Base-by-base conservation (phyloP, 2,113 vertebrate species). In the Merops nubicus region DNA sequence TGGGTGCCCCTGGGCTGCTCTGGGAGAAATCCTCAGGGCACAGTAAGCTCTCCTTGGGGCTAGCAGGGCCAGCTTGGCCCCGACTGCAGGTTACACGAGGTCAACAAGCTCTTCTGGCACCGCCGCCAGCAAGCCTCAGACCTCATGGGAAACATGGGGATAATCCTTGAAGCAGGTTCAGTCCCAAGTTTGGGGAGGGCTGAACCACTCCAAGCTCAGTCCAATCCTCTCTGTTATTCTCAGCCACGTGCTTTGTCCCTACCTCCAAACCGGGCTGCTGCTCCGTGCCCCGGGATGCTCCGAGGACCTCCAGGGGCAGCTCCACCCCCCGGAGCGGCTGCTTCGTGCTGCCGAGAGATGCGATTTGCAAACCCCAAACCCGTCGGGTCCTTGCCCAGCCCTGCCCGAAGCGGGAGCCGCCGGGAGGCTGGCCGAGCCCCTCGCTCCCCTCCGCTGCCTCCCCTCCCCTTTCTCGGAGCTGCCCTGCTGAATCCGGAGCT, bases 51-150 rank as follows among this genome's bases (percentile, higher is more conserved):
- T 1, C n/a, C 38, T 45, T 8, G 50, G 40, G 3, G 0, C 11
- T 16, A 28, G 64, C 45, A 4, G 47, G 48, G 31, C 50, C 34
- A 50, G 50, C 60, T 62, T 53, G 43, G 65, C 42, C 56, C 42
- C 4, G 3, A 1, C 36, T 15, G 17, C 1, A 19, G 1, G 15
- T 14, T 22, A 7, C 1, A 0, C 7, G 7, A 57, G 59, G 4
- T 10, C 50, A 53, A 29, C 47, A 22, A 50, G 12, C 33, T 36
- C n/a, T 48, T 50, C 33, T 51, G 43, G 45, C 19, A 1, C 45
- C 8, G 2, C 73, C 51, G 2, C 73, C 51, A 36, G 38, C 81
- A 47, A 51, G 72, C 56, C 70, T 69, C 50, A 15, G 12, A 56
- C 38, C 19, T 34, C 22, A 15, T 0, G 2, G 23, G 42, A 62